A percentile compares a stretch with the other conserved stretches of the same genome.
phyloP scores from a whole-genome alignment of 2,797 vertebrate species.

The Platalea minor region DNA sequence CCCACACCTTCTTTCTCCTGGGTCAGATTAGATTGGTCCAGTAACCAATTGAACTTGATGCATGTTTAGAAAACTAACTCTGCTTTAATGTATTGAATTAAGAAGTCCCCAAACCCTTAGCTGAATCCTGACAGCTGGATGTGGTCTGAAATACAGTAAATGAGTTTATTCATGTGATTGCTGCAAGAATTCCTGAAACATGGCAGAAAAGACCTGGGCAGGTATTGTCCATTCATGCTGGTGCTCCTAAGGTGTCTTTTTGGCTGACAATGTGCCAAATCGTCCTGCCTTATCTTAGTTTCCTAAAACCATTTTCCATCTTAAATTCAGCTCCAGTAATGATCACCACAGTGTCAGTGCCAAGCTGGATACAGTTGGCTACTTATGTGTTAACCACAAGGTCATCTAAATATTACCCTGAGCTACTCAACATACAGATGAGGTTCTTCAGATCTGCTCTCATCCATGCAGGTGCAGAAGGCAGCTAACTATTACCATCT shows the following conservation, averaged over 20 bases:
- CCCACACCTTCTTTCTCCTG: not conserved
- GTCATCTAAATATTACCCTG: constrained; percentile 3
- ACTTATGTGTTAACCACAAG: not conserved
- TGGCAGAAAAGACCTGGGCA: not conserved
- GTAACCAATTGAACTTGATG: not conserved
- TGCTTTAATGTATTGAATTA: not conserved
- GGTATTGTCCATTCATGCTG: not conserved
- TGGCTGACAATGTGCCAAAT: not conserved
- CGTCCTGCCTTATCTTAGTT: not conserved
- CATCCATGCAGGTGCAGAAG: constrained; percentile 57
- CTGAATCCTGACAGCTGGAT: not conserved
- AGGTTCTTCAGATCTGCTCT: constrained; percentile 39
- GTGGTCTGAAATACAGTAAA: not conserved
- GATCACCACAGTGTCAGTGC: not conserved
- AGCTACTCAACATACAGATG: not conserved
- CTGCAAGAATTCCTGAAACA: not conserved
- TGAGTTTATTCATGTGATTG: not conserved
- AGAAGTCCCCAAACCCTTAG: not conserved
- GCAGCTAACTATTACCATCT: constrained; percentile 60
- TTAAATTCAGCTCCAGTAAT: not conserved
- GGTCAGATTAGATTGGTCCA: not conserved
- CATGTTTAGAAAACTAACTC: not conserved
- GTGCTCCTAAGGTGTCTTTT: not conserved
- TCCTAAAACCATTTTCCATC: not conserved
- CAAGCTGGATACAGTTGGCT: constrained; percentile 15